These are phyloP conservation scores for Raphicerus campestris DNA, from an alignment of 2,113 vertebrate species.

Conservation along the genomic window DNA sequence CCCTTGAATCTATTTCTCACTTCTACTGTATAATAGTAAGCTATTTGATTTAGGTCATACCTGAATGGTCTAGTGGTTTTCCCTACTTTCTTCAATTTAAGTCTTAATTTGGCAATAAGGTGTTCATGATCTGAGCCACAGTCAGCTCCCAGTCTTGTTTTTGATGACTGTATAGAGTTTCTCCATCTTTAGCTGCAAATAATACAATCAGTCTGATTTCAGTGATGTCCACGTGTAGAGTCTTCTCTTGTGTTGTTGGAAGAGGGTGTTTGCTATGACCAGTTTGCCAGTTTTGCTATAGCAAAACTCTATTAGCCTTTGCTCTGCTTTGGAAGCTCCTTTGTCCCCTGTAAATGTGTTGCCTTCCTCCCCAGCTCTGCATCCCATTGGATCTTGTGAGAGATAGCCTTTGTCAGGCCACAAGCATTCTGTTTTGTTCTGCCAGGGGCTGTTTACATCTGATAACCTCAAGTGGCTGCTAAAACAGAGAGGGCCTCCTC, in stretches of 20 bases:
- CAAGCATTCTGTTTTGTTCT: not conserved
- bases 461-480: not conserved
- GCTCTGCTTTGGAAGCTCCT: not conserved
- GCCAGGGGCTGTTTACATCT: not conserved
- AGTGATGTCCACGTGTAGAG: not conserved
- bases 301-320: not conserved
- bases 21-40: not conserved
- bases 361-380: not conserved
- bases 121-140: not conserved
- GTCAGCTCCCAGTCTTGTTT: not conserved
- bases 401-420: not conserved
- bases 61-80: not conserved
- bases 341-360: not conserved
- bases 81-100: not conserved
- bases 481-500: not conserved
- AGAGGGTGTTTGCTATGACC: not conserved
- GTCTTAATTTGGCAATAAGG: not conserved
- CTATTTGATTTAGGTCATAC: not conserved
- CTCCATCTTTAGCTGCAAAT: not conserved
- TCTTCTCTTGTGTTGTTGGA: not conserved
- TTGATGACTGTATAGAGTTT: not conserved
- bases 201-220: not conserved
- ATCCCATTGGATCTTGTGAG: not conserved
- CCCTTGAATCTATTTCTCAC: not conserved
- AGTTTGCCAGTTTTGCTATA: not conserved